These are phyloP conservation scores for Ictidomys tridecemlineatus DNA, from an alignment of 2,113 vertebrate genomes.

Conservation along the genomic window DNA sequence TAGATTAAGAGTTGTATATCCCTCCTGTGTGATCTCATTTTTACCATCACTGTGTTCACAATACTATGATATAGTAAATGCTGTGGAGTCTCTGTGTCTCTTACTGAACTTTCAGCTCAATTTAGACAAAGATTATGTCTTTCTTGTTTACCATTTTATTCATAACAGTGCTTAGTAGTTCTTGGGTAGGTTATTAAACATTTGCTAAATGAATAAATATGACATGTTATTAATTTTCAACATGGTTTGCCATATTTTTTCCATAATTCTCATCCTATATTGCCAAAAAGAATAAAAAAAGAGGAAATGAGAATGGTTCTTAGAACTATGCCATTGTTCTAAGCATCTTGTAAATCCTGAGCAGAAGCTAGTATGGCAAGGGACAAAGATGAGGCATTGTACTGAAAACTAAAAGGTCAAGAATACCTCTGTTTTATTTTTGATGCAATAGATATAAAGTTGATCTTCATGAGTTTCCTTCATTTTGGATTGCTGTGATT, in stretches of 20 bases:
- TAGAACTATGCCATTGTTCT: neutral
- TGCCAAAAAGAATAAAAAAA: neutral
- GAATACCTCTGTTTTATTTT: neutral
- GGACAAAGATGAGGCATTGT: neutral
- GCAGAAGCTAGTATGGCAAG: neutral
- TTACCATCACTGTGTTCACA: neutral
- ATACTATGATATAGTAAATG: neutral
- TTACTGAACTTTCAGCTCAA: neutral
- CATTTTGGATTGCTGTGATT: neutral
- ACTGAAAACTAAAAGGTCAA: neutral
- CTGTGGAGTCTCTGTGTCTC: neutral
- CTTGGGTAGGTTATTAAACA: neutral
- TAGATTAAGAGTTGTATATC: neutral
- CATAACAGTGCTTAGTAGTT: neutral
- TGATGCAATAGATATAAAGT: neutral
- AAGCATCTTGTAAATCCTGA: neutral
- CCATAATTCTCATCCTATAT: neutral
- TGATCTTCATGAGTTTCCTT: conserved; percentile 5
- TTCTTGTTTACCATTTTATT: neutral
- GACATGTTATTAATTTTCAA: neutral
- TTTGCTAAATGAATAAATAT: neutral
- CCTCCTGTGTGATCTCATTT: neutral
- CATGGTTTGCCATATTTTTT: neutral
- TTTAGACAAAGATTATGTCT: neutral
- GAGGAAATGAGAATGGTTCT: neutral